Percentiles rank a stretch among this genome's conserved stretches.
Conservation (phyloP, 2,113 vertebrate species). For the Steatornis caripensis region DNA sequence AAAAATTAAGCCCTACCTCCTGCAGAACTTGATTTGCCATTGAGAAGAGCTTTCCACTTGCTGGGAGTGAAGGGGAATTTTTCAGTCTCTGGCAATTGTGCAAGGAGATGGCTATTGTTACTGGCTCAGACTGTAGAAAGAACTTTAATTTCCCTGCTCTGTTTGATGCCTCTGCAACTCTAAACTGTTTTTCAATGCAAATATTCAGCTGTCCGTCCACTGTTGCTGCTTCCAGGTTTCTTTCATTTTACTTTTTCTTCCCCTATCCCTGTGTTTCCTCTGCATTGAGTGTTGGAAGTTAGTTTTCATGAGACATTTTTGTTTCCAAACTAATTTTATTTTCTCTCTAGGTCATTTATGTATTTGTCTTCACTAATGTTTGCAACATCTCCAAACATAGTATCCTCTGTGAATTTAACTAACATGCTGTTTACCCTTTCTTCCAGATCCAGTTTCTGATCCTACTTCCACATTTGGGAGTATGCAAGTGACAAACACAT, state of each 20-base stretch:
- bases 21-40: conserved; percentile 59
- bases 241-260: neutral
- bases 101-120: conserved; percentile 40
- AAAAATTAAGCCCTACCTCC: conserved; percentile 61
- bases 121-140: conserved; percentile 5
- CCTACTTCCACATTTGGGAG: conserved; percentile 75
- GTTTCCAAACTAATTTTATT: conserved; percentile 12
- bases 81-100: conserved; percentile 38
- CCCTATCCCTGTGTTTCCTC: neutral
- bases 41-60: conserved; percentile 55
- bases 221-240: neutral
- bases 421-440: conserved; percentile 73
- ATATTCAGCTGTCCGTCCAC: conserved; percentile 10
- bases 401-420: conserved; percentile 67
- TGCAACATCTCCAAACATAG: conserved; percentile 35
- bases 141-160: conserved; percentile 45
- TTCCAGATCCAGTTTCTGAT: conserved; percentile 76
- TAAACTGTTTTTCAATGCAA: conserved; percentile 11
- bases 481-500: conserved; percentile 72
- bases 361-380: conserved; percentile 64
- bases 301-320: neutral
- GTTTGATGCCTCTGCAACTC: conserved; percentile 45
- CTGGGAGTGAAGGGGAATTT: conserved; percentile 44
- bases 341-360: conserved; percentile 25
- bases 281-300: neutral